These are phyloP conservation scores for Coboldia fuscipes DNA, from an alignment of 1,140 invertebrate species.

Conservation along the genomic window DNA sequence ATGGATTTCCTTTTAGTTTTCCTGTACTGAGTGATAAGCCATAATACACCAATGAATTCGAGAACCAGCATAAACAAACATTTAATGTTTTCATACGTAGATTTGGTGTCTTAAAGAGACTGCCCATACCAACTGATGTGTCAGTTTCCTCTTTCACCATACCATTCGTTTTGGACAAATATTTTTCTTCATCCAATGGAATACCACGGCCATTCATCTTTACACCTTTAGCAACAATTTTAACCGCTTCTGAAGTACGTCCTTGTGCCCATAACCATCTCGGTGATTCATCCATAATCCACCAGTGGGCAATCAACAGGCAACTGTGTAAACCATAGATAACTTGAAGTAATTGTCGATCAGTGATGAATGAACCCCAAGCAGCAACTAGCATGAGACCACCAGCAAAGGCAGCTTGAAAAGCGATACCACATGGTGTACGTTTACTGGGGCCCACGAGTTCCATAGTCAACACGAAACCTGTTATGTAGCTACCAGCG, in stretches of 20 bases:
- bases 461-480: conserved; percentile 74
- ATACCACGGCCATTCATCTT: conserved; percentile 41
- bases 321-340: conserved; percentile 54
- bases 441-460: conserved; percentile 59
- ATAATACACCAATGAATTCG: conserved; percentile 72
- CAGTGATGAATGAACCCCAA: conserved; percentile 57
- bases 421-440: conserved; percentile 59
- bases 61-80: conserved; percentile 69
- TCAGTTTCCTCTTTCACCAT: conserved; percentile 21
- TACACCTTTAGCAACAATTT: conserved; percentile 47
- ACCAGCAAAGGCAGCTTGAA: conserved; percentile 55
- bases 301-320: conserved; percentile 55
- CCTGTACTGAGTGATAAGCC: conserved; percentile 59
- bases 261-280: conserved; percentile 68
- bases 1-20: conserved; percentile 62
- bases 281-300: conserved; percentile 69
- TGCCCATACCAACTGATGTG: conserved; percentile 26
- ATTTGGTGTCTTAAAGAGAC: conserved; percentile 59
- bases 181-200: conserved; percentile 34
- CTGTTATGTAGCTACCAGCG: conserved; percentile 61
- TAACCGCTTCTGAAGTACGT: conserved; percentile 39
- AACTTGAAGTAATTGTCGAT: conserved; percentile 53
- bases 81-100: conserved; percentile 59
- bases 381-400: conserved; percentile 65
- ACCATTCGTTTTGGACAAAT: conserved; percentile 27